Evolutionary conservation across 2,113 vertebrate genomes (phyloP).

Genomic region (Chamaea fasciata): DNA sequence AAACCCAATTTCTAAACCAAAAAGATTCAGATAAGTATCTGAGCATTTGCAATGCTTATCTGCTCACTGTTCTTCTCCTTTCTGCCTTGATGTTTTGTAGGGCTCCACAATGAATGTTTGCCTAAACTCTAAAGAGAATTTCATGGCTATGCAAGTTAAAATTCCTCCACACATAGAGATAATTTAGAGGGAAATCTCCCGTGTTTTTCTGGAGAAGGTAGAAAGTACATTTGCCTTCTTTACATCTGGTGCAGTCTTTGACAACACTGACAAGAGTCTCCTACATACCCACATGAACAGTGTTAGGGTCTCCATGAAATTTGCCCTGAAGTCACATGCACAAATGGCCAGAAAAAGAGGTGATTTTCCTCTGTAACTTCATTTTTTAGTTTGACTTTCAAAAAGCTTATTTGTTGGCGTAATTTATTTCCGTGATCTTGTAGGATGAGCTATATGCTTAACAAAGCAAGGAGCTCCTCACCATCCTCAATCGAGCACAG

Average conservation of each 20-base stretch:
- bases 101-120: neutral
- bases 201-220: neutral
- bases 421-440: neutral
- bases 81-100: conserved; percentile 43
- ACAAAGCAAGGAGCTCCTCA: neutral
- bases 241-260: neutral
- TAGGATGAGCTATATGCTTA: neutral
- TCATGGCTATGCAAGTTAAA: neutral
- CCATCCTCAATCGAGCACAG: neutral
- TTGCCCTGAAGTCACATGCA: accelerated
- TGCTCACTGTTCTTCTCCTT: neutral
- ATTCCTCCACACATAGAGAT: neutral
- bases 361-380: neutral
- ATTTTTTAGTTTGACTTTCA: neutral
- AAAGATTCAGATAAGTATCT: conserved; percentile 53
- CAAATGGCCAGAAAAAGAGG: neutral
- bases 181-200: neutral
- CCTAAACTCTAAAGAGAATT: neutral
- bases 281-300: neutral
- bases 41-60: conserved; percentile 64
- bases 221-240: neutral
- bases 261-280: neutral
- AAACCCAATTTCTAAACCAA: conserved; percentile 51
- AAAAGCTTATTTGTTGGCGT: neutral
- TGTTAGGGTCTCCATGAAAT: neutral